Evolutionary conservation across 2,797 vertebrate species (phyloP).

Genomic region (Eospalax fontanierii): DNA sequence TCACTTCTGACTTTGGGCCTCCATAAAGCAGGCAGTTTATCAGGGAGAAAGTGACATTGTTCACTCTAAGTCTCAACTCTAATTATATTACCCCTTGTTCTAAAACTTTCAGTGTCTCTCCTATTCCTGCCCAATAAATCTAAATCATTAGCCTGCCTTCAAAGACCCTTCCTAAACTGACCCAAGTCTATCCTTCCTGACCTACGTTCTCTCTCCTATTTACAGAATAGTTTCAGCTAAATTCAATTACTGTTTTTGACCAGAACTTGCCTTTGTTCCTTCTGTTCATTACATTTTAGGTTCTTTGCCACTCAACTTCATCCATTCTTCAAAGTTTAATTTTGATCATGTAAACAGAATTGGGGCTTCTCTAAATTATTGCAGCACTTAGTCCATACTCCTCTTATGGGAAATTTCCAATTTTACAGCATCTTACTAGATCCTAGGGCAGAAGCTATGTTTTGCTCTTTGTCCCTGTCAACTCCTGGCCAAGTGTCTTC

Average conservation of each 20-base stretch:
- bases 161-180: not conserved
- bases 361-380: conserved; percentile 15
- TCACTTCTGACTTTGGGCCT: not conserved
- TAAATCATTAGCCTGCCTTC: not conserved
- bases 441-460: not conserved
- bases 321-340: conserved; percentile 49
- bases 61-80: conserved; percentile 44
- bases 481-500: conserved; percentile 48
- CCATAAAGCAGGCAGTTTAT: not conserved
- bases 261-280: conserved; percentile 20
- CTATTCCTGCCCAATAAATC: conserved; percentile 7
- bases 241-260: conserved; percentile 51
- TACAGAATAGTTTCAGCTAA: conserved; percentile 11
- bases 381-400: not conserved
- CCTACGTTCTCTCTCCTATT: not conserved
- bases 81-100: conserved; percentile 13
- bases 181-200: not conserved
- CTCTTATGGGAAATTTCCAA: not conserved
- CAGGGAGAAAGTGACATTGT: not conserved
- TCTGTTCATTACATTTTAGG: not conserved
- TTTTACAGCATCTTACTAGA: not conserved
- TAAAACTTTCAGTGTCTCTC: not conserved
- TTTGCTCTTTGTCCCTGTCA: conserved; percentile 62
- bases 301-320: not conserved
- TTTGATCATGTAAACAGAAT: conserved; percentile 59